Conservation (phyloP, 2,888 invertebrate genomes). For the Chrysolina americana region DNA sequence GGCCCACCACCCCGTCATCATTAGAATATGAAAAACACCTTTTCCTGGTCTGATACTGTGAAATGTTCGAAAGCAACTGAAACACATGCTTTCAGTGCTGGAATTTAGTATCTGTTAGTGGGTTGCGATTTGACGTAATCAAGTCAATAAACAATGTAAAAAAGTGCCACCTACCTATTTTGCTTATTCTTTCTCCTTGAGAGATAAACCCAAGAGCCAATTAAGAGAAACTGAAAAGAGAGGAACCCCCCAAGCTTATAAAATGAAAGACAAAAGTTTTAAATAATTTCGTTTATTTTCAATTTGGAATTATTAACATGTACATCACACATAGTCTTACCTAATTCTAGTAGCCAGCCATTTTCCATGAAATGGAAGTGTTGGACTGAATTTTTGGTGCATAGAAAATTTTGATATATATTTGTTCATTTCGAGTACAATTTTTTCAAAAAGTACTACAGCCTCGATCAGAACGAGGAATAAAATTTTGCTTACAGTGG, state of each 20-base stretch:
- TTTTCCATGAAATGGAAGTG: constrained; percentile 47
- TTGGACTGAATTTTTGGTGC: constrained; percentile 62
- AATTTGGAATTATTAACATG: constrained; percentile 70
- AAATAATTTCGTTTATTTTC: constrained; percentile 69
- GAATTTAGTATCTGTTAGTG: constrained; percentile 67
- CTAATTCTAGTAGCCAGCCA: constrained; percentile 60
- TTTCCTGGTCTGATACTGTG: background rate
- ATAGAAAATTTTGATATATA: constrained; percentile 68
- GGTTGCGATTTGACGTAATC: constrained; percentile 48
- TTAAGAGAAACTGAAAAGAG: constrained; percentile 38
- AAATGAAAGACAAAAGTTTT: constrained; percentile 62
- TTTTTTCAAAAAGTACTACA: background rate
- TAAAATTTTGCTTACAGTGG: background rate
- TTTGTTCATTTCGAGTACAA: constrained; percentile 48
- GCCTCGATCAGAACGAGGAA: background rate
- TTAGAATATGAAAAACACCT: no score
- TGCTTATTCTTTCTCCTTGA: constrained; percentile 43
- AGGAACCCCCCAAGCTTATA: constrained; percentile 39
- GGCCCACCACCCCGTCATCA: no score
- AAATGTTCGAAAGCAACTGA: constrained; percentile 33
- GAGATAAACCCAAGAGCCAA: constrained; percentile 38
- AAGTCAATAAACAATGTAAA: constrained; percentile 47
- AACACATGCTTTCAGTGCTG: constrained; percentile 60
- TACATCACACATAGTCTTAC: constrained; percentile 70
- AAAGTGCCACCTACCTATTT: constrained; percentile 68